Base-by-base conservation (phyloP, 2,113 vertebrate genomes). In the Callipepla squamata region DNA sequence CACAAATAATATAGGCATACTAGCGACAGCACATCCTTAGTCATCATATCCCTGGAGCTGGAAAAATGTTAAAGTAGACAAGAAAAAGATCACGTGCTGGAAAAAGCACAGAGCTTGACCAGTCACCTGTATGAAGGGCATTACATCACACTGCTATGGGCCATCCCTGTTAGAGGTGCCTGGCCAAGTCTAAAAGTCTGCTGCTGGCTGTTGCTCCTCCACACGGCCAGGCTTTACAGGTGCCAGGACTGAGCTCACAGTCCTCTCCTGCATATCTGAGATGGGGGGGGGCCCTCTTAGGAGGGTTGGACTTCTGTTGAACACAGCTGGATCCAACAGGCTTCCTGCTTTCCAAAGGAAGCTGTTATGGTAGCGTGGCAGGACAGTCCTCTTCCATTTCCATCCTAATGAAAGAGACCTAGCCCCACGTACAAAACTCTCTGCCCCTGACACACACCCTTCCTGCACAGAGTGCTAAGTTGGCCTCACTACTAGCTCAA, bases 1-100 rank as follows among this genome's bases (percentile, higher is more conserved):
- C 80, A 69, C 66, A 88, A 82, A 85, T 76, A 91, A 94, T 87
- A 61, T 10, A 32, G 30, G 55, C 53, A 59, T 34, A 58, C 32
- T 67, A 69, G 34, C 5, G 34, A 85, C 22, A 81, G 32, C n/a
- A 45, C 8, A 51, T 75, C 57, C 94, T 84, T 26, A 59, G 66
- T 40, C 8, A 11, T 61, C 59, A 51, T 28, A 53, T 83, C 51
- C 40, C 53, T 25, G 38, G 13, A 62, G 51, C 26, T 47, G 25
- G 6, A 62, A 67, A 11, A 23, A 45, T 74, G 25, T 62, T 48
- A 48, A 81, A 80, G 28, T 5, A 80, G 42, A 72, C 7, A 15
- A 50, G 32, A 34, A 83, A 93, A 76, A 47, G 38, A 36, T 5
- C 28, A 11, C 0, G 1, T 25, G 38, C 53, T 32, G 34, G 34